Percentiles rank a stretch among this genome's conserved stretches.
phyloP scores from a whole-genome alignment of 2,113 vertebrate genomes.

The Cinclus cinclus region DNA sequence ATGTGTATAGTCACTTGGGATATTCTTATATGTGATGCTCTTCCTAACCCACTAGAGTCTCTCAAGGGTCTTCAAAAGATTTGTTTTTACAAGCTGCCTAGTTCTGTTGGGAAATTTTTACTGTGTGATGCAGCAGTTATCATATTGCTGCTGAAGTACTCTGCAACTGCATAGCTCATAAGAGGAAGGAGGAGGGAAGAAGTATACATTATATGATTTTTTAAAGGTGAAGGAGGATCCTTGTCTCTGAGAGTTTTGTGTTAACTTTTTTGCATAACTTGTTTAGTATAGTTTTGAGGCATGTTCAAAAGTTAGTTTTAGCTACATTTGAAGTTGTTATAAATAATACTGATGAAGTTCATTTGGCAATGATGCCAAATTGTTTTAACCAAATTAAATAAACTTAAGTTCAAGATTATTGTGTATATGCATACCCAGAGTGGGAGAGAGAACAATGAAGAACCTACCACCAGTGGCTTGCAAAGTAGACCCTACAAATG shows the following conservation, averaged over 20 bases:
- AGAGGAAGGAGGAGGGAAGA: neutral
- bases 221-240: neutral
- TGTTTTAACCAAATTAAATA: neutral
- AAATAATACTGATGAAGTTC: neutral
- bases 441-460: neutral
- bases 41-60: neutral
- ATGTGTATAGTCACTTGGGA: neutral
- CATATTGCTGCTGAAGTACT: neutral
- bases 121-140: neutral
- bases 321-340: neutral
- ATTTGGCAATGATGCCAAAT: neutral
- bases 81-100: neutral
- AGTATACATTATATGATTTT: too few species aligned
- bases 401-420: neutral
- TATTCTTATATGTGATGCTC: neutral
- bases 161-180: neutral
- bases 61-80: neutral
- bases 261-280: neutral
- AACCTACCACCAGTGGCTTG: constrained; percentile 78
- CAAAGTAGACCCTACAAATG: constrained; percentile 73
- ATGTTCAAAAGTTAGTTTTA: neutral
- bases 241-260: neutral
- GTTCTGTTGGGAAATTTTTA: neutral
- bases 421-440: neutral
- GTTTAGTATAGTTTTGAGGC: neutral